Conservation (phyloP, 2,888 invertebrate species). For the Ellobium chinense region DNA sequence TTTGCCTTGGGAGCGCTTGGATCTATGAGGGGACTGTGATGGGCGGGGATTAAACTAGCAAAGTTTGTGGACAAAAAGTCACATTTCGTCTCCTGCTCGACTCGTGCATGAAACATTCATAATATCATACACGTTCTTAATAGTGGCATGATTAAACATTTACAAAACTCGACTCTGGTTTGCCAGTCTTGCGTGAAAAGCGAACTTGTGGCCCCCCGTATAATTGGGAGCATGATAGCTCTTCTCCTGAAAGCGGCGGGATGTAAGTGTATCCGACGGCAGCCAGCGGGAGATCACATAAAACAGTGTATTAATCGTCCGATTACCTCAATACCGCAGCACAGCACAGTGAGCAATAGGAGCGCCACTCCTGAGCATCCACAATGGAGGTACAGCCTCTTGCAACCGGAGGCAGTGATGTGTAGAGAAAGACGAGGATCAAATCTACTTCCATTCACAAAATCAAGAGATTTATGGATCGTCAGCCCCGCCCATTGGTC, state of each 20-base stretch:
- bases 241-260: neutral
- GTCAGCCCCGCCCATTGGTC: neutral
- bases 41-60: too few species aligned
- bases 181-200: neutral
- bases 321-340: conserved; percentile 8
- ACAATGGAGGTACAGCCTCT: neutral
- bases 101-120: too few species aligned
- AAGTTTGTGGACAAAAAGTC: too few species aligned
- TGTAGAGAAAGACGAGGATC: neutral
- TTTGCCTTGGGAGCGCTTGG: too few species aligned
- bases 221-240: too few species aligned
- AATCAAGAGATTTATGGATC: neutral
- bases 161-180: too few species aligned
- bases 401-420: conserved; percentile 21
- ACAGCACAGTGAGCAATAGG: conserved; percentile 13
- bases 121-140: too few species aligned
- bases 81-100: too few species aligned
- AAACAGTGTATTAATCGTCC: conserved; percentile 25
- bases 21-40: too few species aligned
- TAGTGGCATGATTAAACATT: too few species aligned
- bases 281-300: conserved; percentile 6
- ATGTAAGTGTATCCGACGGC: neutral
- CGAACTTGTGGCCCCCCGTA: too few species aligned
- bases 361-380: conserved; percentile 8
- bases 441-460: conserved; percentile 14